phyloP scores from a whole-genome alignment of 2,888 invertebrate genomes.

The Gari tellinella region DNA sequence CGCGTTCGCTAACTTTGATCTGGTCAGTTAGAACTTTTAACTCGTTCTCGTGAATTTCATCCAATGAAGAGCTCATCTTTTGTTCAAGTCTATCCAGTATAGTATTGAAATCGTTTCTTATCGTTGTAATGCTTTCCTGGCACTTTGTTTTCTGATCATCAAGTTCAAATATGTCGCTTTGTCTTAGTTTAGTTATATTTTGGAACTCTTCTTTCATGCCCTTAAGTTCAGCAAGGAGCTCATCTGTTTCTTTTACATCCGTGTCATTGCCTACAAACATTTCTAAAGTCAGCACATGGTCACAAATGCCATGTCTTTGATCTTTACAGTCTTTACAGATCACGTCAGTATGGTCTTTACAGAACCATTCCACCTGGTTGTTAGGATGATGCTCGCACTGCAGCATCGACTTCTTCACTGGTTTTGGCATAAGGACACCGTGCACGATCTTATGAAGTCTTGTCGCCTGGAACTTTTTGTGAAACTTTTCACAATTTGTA shows the following conservation, averaged over 20 bases:
- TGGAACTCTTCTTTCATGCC: constrained; percentile 29
- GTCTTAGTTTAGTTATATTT: constrained; percentile 24
- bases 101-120: constrained; percentile 41
- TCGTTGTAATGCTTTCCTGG: constrained; percentile 16
- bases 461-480: constrained; percentile 49
- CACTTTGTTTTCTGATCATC: constrained; percentile 32
- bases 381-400: constrained; percentile 40
- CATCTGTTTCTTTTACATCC: constrained; percentile 31
- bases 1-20: constrained; percentile 35
- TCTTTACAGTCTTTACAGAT: constrained; percentile 49
- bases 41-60: constrained; percentile 24
- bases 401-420: constrained; percentile 46
- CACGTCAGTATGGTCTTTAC: constrained; percentile 48
- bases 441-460: constrained; percentile 44
- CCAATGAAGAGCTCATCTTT: constrained; percentile 21
- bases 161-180: constrained; percentile 33
- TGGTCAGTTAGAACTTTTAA: constrained; percentile 31
- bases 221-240: constrained; percentile 16
- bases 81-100: constrained; percentile 41
- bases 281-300: constrained; percentile 29
- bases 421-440: constrained; percentile 51
- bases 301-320: constrained; percentile 34
- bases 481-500: constrained; percentile 47
- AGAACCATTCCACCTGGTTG: constrained; percentile 42
- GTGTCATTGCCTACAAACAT: constrained; percentile 42